These are phyloP conservation scores for Pseudochaenichthys georgianus DNA, from an alignment of 2,797 vertebrate species.

Conservation along the genomic window DNA sequence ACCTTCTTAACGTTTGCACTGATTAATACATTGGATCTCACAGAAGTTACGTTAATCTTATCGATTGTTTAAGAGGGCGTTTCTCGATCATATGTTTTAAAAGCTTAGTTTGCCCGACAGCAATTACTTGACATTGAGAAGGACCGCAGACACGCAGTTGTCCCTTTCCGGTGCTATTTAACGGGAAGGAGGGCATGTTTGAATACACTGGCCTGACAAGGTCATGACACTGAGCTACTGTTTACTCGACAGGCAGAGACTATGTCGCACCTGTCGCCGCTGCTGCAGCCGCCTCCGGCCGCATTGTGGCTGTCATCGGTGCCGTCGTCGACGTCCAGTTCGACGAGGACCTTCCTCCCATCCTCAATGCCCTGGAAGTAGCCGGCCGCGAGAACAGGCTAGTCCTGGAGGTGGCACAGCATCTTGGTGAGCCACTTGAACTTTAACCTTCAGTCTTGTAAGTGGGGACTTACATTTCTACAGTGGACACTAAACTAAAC, in stretches of 20 bases:
- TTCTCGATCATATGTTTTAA: fast-evolving
- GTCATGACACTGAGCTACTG: background rate
- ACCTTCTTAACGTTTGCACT: fast-evolving
- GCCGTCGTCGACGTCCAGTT: conserved; percentile 98
- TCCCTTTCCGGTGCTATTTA: too few relatives aligned
- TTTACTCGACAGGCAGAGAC: conserved; percentile 85
- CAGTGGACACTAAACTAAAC: too few relatives aligned
- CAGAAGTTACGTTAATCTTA: fast-evolving
- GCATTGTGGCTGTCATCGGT: conserved; percentile 96
- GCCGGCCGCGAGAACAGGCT: conserved; percentile 91
- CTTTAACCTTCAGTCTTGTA: background rate
- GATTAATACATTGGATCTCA: fast-evolving
- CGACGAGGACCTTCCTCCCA: conserved; percentile 95
- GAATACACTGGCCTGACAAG: background rate
- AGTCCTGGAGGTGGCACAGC: conserved; percentile 97
- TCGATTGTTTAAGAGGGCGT: too few relatives aligned
- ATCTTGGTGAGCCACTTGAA: conserved; percentile 77
- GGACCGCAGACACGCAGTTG: background rate
- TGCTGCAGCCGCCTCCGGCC: conserved; percentile 77
- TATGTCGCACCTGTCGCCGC: conserved; percentile 91
- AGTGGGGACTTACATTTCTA: too few relatives aligned
- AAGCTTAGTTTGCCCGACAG: background rate
- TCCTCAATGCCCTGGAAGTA: conserved; percentile 96
- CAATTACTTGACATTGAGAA: conserved; percentile 61
- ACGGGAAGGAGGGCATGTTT: fast-evolving